Conservation (phyloP, 2,888 invertebrate species). For the Drosophila subsilvestris region DNA sequence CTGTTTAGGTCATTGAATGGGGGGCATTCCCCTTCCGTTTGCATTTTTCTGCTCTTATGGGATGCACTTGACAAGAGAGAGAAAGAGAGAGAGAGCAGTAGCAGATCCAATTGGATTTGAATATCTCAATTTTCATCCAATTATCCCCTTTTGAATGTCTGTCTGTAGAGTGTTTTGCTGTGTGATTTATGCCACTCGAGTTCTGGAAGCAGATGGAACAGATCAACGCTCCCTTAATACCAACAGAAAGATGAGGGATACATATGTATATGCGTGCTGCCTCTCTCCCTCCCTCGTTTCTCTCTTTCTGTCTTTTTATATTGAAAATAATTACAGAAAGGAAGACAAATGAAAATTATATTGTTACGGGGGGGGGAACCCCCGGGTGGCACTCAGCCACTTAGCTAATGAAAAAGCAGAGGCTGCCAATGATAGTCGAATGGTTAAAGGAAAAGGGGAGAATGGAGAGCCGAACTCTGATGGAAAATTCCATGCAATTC, state of each 20-base stretch:
- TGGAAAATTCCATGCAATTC: slow-evolving; percentile 31
- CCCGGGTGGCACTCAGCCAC: slow-evolving; percentile 38
- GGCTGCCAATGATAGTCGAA: background rate
- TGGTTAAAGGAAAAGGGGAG: background rate
- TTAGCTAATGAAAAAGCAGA: slow-evolving; percentile 65
- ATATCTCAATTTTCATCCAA: slow-evolving; percentile 70
- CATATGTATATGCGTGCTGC: background rate
- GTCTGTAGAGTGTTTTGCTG: slow-evolving; percentile 50
- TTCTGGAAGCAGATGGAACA: slow-evolving; percentile 49
- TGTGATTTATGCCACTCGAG: slow-evolving; percentile 75
- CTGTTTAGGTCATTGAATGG: slow-evolving; percentile 2
- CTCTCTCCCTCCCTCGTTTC: background rate
- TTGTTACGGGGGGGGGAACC: slow-evolving; percentile 26
- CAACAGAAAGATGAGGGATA: slow-evolving; percentile 21
- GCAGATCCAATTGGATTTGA: slow-evolving; percentile 33
- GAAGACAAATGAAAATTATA: slow-evolving; percentile 38
- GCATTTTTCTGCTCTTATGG: background rate
- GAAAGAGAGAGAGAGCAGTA: background rate
- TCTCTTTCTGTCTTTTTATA: slow-evolving; percentile 56
- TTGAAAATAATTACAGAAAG: slow-evolving; percentile 35
- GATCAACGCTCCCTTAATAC: slow-evolving; percentile 45
- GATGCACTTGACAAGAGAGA: background rate
- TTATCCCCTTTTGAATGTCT: slow-evolving; percentile 59
- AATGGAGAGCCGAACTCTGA: slow-evolving; percentile 44
- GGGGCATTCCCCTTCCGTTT: background rate